A percentile compares a stretch with the other conserved stretches of the same genome.
Conservation (phyloP, 2,888 invertebrate genomes). For the Tetranychus truncatus region DNA sequence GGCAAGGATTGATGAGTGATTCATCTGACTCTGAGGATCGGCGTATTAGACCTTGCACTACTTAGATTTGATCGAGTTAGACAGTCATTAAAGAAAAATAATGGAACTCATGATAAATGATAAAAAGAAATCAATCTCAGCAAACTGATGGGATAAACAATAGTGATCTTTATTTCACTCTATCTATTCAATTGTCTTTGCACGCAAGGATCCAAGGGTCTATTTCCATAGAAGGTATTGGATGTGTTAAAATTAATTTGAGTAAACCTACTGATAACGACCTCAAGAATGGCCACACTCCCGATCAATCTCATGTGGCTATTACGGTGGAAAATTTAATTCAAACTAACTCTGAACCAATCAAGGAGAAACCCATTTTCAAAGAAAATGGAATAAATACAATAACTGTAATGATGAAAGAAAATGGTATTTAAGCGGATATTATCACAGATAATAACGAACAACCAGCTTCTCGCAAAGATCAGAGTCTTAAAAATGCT, state of each 20-base stretch:
- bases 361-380: not conserved
- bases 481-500: not conserved
- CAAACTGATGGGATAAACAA: slow-evolving; percentile 8
- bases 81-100: not conserved
- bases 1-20: not conserved
- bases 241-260: slow-evolving; percentile 2
- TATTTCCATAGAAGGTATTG: slow-evolving; percentile 6
- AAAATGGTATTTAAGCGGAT: not conserved
- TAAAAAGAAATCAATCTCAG: not conserved
- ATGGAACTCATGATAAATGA: not conserved
- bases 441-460: not conserved
- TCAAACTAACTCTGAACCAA: not conserved
- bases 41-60: not conserved
- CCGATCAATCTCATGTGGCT: not conserved
- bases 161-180: not conserved
- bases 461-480: not conserved
- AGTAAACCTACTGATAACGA: not conserved
- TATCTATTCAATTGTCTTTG: slow-evolving; percentile 9
- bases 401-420: not conserved
- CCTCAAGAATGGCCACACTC: no score
- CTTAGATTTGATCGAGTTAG: not conserved
- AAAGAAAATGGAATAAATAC: not conserved
- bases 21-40: slow-evolving; percentile 7
- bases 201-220: slow-evolving; percentile 1
- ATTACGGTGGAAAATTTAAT: not conserved